Evolutionary conservation across 2,888 invertebrate genomes (phyloP).

Genomic region (Choristoneura rosaceana): DNA sequence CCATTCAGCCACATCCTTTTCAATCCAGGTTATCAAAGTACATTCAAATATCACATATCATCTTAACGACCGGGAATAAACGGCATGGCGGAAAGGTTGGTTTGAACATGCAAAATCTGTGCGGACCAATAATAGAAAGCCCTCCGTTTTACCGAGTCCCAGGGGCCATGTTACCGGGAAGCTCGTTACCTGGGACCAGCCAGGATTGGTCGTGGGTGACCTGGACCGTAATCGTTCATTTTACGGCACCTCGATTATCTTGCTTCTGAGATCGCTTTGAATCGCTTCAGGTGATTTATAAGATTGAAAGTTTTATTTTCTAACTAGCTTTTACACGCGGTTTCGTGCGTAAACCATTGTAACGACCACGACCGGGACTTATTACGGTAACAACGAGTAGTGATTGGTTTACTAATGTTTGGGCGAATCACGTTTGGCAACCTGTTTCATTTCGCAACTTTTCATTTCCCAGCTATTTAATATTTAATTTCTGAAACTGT

Average conservation of each 20-base stretch:
- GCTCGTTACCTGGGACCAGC: slow-evolving; percentile 25
- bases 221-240: slow-evolving; percentile 39
- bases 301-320: slow-evolving; percentile 23
- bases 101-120: slow-evolving; percentile 27
- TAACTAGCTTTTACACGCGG: neutral
- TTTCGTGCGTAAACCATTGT: too few species aligned
- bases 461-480: too few species aligned
- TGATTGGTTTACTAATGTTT: too few species aligned
- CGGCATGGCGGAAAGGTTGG: slow-evolving; percentile 23
- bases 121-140: slow-evolving; percentile 21
- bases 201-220: slow-evolving; percentile 8
- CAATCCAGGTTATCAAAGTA: slow-evolving; percentile 13
- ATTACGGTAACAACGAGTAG: too few species aligned
- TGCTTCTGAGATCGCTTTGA: slow-evolving; percentile 17
- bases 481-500: too few species aligned
- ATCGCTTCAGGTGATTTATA: slow-evolving; percentile 32
- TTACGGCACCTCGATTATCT: slow-evolving; percentile 33
- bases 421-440: too few species aligned
- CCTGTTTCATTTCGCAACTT: too few species aligned
- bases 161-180: slow-evolving; percentile 12
- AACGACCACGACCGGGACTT: too few species aligned
- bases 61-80: slow-evolving; percentile 37
- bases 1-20: neutral
- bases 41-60: slow-evolving; percentile 43
- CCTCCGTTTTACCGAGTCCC: slow-evolving; percentile 5